Evolutionary conservation across 2,113 vertebrate species (phyloP).

Genomic region (Sinocyclocheilus anophthalmus): DNA sequence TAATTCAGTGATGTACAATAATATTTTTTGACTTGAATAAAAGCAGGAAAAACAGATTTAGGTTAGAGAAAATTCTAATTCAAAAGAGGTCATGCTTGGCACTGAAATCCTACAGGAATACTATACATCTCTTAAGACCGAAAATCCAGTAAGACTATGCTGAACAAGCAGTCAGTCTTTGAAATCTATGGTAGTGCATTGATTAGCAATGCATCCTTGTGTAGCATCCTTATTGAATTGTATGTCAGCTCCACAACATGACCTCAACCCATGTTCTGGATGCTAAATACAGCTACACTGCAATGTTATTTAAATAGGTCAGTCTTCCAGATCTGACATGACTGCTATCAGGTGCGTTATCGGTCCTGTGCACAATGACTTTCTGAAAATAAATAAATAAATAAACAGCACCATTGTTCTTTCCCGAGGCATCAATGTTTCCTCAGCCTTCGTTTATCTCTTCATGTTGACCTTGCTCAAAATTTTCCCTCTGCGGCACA

Average conservation of each 20-base stretch:
- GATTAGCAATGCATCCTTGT: slow-evolving; percentile 42
- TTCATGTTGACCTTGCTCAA: slow-evolving; percentile 67
- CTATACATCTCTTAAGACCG: slow-evolving; percentile 5
- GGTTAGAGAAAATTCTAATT: background rate
- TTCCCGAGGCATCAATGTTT: slow-evolving; percentile 37
- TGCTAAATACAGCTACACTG: slow-evolving; percentile 1
- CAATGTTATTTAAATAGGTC: background rate
- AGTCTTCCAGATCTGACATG: slow-evolving; percentile 50
- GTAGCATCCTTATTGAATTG: slow-evolving; percentile 34
- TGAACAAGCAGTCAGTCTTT: slow-evolving; percentile 46
- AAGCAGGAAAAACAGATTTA: too few species aligned
- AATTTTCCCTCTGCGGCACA: slow-evolving; percentile 56
- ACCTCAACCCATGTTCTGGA: background rate
- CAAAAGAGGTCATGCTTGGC: background rate
- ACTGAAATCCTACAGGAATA: background rate
- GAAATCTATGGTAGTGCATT: slow-evolving; percentile 37
- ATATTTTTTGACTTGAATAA: too few species aligned
- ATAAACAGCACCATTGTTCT: slow-evolving; percentile 55
- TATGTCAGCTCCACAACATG: slow-evolving; percentile 34
- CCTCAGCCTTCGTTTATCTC: slow-evolving; percentile 61
- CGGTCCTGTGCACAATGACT: slow-evolving; percentile 43
- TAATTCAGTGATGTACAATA: too few species aligned
- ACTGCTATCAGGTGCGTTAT: slow-evolving; percentile 50
- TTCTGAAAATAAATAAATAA: slow-evolving; percentile 41
- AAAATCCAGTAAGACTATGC: slow-evolving; percentile 30